phyloP scores from a whole-genome alignment of 2,888 invertebrate genomes.

The Pristionchus japonicus region DNA sequence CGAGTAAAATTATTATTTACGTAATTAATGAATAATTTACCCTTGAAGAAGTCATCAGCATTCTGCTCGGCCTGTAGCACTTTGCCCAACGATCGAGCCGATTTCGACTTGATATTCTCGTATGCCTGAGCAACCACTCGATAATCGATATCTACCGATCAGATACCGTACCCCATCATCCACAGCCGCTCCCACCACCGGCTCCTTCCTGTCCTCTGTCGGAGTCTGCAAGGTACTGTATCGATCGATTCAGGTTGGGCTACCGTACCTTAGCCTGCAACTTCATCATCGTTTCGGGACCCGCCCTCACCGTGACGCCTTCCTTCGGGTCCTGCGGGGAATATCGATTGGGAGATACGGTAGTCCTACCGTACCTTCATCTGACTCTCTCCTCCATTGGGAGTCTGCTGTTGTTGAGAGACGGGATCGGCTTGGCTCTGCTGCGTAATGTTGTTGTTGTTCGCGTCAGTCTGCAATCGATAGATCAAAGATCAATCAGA shows the following conservation, averaged over 20 bases:
- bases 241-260: neutral
- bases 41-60: constrained; percentile 24
- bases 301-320: neutral
- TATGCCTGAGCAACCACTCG: neutral
- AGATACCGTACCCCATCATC: constrained; percentile 19
- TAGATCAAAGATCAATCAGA: no score
- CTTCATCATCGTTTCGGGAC: constrained; percentile 1
- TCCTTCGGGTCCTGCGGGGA: neutral
- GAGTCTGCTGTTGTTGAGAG: neutral
- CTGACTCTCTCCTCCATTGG: neutral
- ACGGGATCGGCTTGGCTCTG: neutral
- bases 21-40: neutral
- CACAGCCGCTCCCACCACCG: neutral
- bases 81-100: neutral
- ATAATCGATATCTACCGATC: neutral
- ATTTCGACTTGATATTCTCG: constrained; percentile 27
- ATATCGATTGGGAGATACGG: neutral
- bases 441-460: no score
- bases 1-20: no score
- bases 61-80: neutral
- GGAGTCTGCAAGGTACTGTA: neutral
- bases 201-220: neutral
- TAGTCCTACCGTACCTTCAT: neutral
- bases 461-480: neutral
- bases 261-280: neutral